Percentiles rank a stretch among this genome's conserved stretches.
These are phyloP conservation scores for Cirrhinus mrigala DNA, from an alignment of 2,797 vertebrate species.

Conservation along the genomic window DNA sequence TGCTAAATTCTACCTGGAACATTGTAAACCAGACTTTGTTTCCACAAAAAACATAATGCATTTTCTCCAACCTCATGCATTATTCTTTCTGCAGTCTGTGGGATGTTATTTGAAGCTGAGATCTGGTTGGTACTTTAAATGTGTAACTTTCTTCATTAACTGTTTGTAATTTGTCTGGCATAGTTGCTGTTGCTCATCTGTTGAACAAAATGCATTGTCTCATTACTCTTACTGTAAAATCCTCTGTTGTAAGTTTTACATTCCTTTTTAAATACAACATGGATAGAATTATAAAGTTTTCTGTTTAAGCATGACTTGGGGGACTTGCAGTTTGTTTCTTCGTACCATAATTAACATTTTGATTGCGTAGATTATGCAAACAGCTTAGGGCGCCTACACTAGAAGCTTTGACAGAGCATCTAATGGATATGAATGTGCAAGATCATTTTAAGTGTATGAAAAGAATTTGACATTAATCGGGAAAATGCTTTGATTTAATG, in stretches of 20 bases:
- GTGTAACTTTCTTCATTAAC: neutral
- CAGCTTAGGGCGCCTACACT: neutral
- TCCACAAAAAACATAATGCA: neutral
- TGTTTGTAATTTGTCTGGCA: neutral
- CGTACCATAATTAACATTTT: constrained; percentile 1
- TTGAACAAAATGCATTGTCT: neutral
- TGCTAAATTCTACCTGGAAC: neutral
- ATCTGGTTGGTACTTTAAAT: neutral
- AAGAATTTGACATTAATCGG: neutral
- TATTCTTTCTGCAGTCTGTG: neutral
- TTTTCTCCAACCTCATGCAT: neutral
- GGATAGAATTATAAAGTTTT: neutral
- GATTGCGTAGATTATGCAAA: neutral
- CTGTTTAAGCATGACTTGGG: neutral
- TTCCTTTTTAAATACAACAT: neutral
- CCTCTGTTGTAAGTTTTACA: neutral
- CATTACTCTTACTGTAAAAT: neutral
- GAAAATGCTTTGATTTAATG: neutral
- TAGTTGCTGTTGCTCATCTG: neutral
- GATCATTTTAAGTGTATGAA: neutral
- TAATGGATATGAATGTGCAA: neutral
- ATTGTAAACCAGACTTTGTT: neutral
- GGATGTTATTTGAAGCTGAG: neutral
- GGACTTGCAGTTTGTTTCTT: neutral
- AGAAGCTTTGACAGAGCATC: neutral